These are phyloP conservation scores for Limonius californicus DNA, from an alignment of 1,140 invertebrate genomes.

Conservation along the genomic window DNA sequence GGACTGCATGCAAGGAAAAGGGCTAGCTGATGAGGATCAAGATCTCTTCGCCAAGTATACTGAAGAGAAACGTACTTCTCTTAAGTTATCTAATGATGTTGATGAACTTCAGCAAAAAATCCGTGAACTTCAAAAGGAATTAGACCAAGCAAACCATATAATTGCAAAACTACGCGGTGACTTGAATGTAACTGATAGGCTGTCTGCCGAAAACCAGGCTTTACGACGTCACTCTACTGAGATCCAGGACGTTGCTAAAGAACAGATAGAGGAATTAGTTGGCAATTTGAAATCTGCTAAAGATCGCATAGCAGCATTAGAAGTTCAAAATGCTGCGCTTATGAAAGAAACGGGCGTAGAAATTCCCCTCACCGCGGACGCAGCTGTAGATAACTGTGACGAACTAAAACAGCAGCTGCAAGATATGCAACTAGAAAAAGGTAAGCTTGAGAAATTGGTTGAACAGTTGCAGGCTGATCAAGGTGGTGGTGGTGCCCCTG, in stretches of 20 bases:
- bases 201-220: conserved; percentile 32
- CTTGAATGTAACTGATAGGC: not conserved
- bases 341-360: conserved; percentile 21
- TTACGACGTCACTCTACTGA: conserved; percentile 33
- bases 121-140: conserved; percentile 27
- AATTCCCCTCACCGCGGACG: too few relatives aligned
- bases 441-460: not conserved
- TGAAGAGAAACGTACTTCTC: not conserved
- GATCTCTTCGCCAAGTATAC: not conserved
- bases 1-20: conserved; percentile 20
- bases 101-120: conserved; percentile 8
- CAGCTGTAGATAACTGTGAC: not conserved
- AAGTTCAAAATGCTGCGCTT: conserved; percentile 18
- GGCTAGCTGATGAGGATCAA: not conserved
- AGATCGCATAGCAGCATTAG: conserved; percentile 17
- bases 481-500: not conserved
- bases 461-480: not conserved
- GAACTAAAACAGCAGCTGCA: not conserved
- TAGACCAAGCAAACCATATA: conserved; percentile 28
- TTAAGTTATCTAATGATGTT: conserved; percentile 3
- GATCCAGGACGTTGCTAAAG: conserved; percentile 37
- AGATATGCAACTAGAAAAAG: not conserved
- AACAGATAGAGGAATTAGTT: conserved; percentile 36
- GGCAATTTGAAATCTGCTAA: conserved; percentile 20
- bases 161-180: conserved; percentile 19